These are phyloP conservation scores for Kryptopterus vitreolus DNA, from an alignment of 2,797 vertebrate species.

Conservation along the genomic window DNA sequence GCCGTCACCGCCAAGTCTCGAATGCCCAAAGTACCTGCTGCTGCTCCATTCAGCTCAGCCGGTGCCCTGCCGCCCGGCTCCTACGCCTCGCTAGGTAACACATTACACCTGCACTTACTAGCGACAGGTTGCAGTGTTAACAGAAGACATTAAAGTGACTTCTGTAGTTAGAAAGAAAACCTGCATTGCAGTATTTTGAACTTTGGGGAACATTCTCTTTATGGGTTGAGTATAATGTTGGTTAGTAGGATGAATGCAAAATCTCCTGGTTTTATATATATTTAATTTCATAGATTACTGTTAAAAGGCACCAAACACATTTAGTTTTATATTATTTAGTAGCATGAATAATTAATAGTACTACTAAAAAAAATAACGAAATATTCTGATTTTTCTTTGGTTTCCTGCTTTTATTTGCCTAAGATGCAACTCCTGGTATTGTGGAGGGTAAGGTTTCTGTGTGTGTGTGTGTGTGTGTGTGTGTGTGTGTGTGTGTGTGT, in stretches of 20 bases:
- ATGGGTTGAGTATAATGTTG: not conserved
- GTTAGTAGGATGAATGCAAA: not conserved
- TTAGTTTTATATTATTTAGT: slow-evolving; percentile 1
- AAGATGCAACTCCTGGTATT: slow-evolving; percentile 88
- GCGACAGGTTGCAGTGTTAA: not conserved
- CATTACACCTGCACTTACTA: slow-evolving; percentile 33
- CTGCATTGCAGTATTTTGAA: not conserved
- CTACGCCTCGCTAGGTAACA: slow-evolving; percentile 90
- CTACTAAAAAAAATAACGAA: slow-evolving; percentile 23
- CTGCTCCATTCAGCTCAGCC: slow-evolving; percentile 84
- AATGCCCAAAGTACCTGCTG: slow-evolving; percentile 76
- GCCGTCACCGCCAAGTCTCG: slow-evolving; percentile 87
- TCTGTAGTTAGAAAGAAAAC: not conserved
- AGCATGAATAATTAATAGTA: not conserved
- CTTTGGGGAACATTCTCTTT: not conserved
- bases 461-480: slow-evolving; percentile 65
- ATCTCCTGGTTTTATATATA: not conserved
- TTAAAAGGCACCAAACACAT: not conserved
- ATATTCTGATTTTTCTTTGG: slow-evolving; percentile 63
- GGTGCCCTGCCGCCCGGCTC: slow-evolving; percentile 91
- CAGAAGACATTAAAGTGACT: not conserved
- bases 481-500: slow-evolving; percentile 3
- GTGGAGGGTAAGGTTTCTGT: slow-evolving; percentile 83
- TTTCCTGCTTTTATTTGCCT: slow-evolving; percentile 72
- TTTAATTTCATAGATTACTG: not conserved